Evolutionary conservation across 2,888 invertebrate genomes (phyloP), one percentile per base, ranked within the genome.

Genomic region (Perizoma flavofasciatum): DNA sequence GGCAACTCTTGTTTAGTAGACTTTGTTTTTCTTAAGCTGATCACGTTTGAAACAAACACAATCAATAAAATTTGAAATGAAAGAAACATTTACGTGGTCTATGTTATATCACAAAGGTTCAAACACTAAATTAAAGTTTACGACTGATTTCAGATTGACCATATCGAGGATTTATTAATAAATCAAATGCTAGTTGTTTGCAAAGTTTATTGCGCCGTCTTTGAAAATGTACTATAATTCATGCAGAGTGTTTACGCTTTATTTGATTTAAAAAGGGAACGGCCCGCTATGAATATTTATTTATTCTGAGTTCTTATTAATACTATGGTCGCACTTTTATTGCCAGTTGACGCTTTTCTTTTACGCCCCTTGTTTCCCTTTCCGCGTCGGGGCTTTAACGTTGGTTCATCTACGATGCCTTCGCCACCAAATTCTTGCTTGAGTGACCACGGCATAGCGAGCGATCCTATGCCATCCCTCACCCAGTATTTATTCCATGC

Each of bases 401-500:
- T 61, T 37, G 60, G 11, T 5, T 56, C 47, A 8, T 54, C 65
- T 9, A 81, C 35, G 4, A 88, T 63, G 0, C 90, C 90, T 72
- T 79, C 71, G 0, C 89, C 89, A 4, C 86, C 87, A 48, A 78
- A 79, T 6, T 78, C 74, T 0, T 22, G 8, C 5, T 69, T 59
- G 3, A 56, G 4, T 3, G 67, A 53, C 89, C 90, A 89, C 0
- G 90, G 90, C 61, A 83, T 71, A 0, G 72, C 80, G 0, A 68
- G 8, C 34, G 73, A 74, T 9, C 59, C 55, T 1, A 89, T 65
- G 7, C 85, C 88, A 22, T 89, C 87, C 50, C 77, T 76, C 0
- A 84, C 74, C 59, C 75, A 70, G 62, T 62, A 87, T 10, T 73
- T 73, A 59, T 89, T 89, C 88, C 86, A 90, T 3, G 75, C 74